Evolutionary conservation across 2,888 invertebrate species (phyloP).

Genomic region (Drosophila neonasuta): DNA sequence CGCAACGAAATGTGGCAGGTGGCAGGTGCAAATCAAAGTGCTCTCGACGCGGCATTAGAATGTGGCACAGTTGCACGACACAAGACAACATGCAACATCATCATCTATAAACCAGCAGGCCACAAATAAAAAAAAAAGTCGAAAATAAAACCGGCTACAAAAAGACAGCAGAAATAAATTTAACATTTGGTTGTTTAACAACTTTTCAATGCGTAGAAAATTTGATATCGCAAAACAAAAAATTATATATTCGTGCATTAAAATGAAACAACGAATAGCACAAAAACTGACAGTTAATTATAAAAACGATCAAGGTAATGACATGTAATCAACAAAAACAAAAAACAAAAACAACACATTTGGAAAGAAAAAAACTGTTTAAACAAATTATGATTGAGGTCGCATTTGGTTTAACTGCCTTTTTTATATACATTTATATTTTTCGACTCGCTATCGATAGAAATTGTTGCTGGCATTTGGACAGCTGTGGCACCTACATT

Average conservation of each 20-base stretch:
- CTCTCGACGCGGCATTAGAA: constrained; percentile 22
- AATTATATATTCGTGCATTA: constrained; percentile 8
- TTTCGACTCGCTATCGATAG: constrained; percentile 20
- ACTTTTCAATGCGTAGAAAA: constrained; percentile 25
- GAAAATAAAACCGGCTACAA: constrained; percentile 7
- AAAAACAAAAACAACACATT: neutral
- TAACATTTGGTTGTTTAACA: constrained; percentile 12
- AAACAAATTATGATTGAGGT: constrained; percentile 62
- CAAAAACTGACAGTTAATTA: constrained; percentile 62
- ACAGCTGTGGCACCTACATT: constrained; percentile 17
- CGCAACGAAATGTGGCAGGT: constrained; percentile 29
- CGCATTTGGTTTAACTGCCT: constrained; percentile 24
- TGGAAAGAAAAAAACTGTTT: constrained; percentile 25
- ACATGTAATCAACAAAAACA: constrained; percentile 47
- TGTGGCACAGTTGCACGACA: constrained; percentile 19
- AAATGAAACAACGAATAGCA: constrained; percentile 16
- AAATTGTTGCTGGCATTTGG: constrained; percentile 17
- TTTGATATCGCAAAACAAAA: constrained; percentile 6
- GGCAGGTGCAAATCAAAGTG: constrained; percentile 39
- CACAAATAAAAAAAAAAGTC: constrained; percentile 1
- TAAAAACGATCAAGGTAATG: constrained; percentile 70
- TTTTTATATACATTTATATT: constrained; percentile 7
- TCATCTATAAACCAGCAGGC: constrained; percentile 7
- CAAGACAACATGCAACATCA: constrained; percentile 18
- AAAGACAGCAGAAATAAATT: constrained; percentile 1